These are phyloP conservation scores for Rhinophrynus dorsalis DNA, from an alignment of 2,797 vertebrate genomes.

Conservation along the genomic window DNA sequence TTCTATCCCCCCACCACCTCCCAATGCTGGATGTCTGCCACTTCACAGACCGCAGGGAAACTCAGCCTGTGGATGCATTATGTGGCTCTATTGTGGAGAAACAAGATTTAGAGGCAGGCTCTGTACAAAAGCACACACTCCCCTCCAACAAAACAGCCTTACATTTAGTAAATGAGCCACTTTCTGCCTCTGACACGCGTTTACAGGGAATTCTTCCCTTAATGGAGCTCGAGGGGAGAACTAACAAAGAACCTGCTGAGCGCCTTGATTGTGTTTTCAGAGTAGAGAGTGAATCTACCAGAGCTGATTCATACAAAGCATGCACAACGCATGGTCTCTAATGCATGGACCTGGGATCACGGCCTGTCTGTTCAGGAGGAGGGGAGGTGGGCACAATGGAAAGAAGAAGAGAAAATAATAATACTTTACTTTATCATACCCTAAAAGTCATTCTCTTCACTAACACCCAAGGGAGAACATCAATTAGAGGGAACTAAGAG, in stretches of 20 bases:
- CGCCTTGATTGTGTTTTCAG: slow-evolving; percentile 50
- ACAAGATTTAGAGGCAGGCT: slow-evolving; percentile 66
- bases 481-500: background rate
- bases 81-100: slow-evolving; percentile 58
- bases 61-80: slow-evolving; percentile 50
- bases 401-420: background rate
- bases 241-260: slow-evolving; percentile 50
- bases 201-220: slow-evolving; percentile 69
- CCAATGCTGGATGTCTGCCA: slow-evolving; percentile 51
- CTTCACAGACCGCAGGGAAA: slow-evolving; percentile 50
- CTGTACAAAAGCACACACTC: slow-evolving; percentile 62
- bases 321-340: slow-evolving; percentile 46
- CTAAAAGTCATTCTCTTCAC: background rate
- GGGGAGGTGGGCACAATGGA: background rate
- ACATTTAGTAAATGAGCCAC: slow-evolving; percentile 67
- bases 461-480: background rate
- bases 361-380: slow-evolving; percentile 14
- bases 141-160: slow-evolving; percentile 55
- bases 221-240: slow-evolving; percentile 52
- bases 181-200: slow-evolving; percentile 67
- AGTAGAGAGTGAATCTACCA: slow-evolving; percentile 47
- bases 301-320: slow-evolving; percentile 43
- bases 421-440: background rate
- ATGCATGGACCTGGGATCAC: slow-evolving; percentile 38
- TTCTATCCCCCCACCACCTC: slow-evolving; percentile 28